A percentile compares a stretch with the other conserved stretches of the same genome.
Evolutionary conservation across 2,888 invertebrate genomes (phyloP).

Genomic region (Empis livida): DNA sequence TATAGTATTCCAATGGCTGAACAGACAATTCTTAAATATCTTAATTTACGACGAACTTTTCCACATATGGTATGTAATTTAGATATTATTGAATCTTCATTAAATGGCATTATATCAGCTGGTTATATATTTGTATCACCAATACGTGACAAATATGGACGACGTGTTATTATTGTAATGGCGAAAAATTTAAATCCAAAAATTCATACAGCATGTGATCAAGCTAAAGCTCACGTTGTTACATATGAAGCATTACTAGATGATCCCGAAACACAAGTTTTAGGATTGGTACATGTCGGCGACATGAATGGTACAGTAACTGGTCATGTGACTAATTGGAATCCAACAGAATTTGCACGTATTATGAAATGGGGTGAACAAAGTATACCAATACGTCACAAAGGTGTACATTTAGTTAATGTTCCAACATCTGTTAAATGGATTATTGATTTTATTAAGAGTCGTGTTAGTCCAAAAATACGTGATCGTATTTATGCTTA

Average conservation of each 20-base stretch:
- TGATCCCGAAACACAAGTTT: conserved; percentile 61
- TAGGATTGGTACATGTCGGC: conserved; percentile 61
- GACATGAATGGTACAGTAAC: conserved; percentile 50
- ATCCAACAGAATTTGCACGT: conserved; percentile 56
- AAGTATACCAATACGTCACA: conserved; percentile 68
- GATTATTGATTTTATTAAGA: conserved; percentile 58
- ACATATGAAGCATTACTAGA: conserved; percentile 64
- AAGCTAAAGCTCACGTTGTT: conserved; percentile 54
- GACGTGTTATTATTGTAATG: conserved; percentile 53
- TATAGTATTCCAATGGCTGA: conserved; percentile 69
- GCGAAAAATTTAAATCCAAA: conserved; percentile 55
- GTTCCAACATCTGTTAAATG: conserved; percentile 60
- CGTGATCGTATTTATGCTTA: conserved; percentile 51
- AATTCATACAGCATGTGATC: conserved; percentile 51
- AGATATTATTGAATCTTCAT: conserved; percentile 47
- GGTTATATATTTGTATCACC: conserved; percentile 69
- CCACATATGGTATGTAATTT: conserved; percentile 49
- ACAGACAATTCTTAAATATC: conserved; percentile 62
- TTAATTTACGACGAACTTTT: conserved; percentile 58
- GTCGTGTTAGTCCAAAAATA: conserved; percentile 58
- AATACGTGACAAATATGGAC: conserved; percentile 54
- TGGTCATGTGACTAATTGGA: conserved; percentile 57
- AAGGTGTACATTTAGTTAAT: conserved; percentile 59
- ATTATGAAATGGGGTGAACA: conserved; percentile 68
- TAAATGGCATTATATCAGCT: conserved; percentile 49